Base-by-base conservation (phyloP, 1,140 invertebrate genomes). In the Penaeus indicus region DNA sequence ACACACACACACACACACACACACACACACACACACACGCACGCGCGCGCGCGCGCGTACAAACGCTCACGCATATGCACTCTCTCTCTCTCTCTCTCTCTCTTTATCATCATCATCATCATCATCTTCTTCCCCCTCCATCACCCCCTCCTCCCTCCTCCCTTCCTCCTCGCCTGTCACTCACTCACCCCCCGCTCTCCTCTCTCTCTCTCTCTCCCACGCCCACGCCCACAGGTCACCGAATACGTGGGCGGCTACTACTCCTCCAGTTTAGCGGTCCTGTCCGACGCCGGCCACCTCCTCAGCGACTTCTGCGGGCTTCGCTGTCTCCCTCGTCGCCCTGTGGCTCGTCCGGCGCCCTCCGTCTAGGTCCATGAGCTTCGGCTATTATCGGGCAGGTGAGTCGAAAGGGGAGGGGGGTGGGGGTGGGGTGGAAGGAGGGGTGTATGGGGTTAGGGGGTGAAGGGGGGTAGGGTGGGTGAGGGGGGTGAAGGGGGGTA, bases 201-300 rank as follows among this genome's bases (percentile, higher is more conserved):
- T 19, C 27, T 27, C 69, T n/a, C n/a, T 38, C 47, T 21, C 67
- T 60, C 64, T 47, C 21, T n/a, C 80, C 7, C n/a, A 3, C 38
- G 7, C 75, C 32, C 60, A 54, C 22, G 80, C 38, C 22, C 82
- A n/a, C 18, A 90, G 84, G 61, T 77, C 11, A 19, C 84, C 63
- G 91, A 91, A 75, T 87, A 89, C 77, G 69, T 90, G 16, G 96
- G 96, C 90, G 96, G 96, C 2, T 95, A 96, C 92, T 92, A 97
- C 64, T 96, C 96, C 27, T 95, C 95, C 91, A 97, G 96, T 93
- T 93, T 97, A 85, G 96, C 96, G 11, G 95, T 97, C 90, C 96
- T 97, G 94, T 95, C 96, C 27, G 96, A 97, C 93, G 96, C 96
- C 62, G 96, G 96, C 54, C 96, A 97, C 94, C 94, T 97, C 92